Evolutionary conservation across 2,113 vertebrate species (phyloP), one percentile per base, ranked within the genome.

Genomic region (Clarias magur): DNA sequence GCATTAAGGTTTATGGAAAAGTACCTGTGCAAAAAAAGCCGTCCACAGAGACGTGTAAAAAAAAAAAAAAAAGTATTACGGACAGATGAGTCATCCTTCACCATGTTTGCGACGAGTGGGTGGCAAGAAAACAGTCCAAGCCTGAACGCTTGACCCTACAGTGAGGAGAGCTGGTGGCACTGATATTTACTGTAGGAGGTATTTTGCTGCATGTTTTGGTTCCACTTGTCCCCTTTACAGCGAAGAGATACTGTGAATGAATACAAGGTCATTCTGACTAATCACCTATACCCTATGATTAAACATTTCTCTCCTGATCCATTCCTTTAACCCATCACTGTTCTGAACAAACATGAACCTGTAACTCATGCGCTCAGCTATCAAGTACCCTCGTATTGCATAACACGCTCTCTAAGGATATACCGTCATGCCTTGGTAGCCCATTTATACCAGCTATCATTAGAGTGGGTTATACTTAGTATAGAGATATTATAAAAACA

Each of bases 51-150:
- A 54, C 16, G 16, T 72, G 17, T 3, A 67, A 25, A 48, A 70
- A 16, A 12, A 48, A 70, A 16, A 12, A 53, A 53, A 76, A 57
- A 79, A 34, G 0, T 21, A 59, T 34, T 60, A 59, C 13, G 54
- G 56, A 80, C n/a, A 59, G 56, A 62, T 62, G 79, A 81, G 57
- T 62, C 57, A 81, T 81, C 21, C 30, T 62, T 81, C 19, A 80
- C 57, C 19, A 42, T 81, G 79, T 62, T 42, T 62, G 30, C 13
- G 21, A 81, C 57, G 62, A 81, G 57, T 62, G 30, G 79, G 79
- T 25, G 57, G 57, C 27, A 62, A 80, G 19, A 81, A 23, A 42
- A 25, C 34, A 15, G 30, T 23, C 30, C 57, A 42, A 62, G 34
- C 5, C 30, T 81, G 79, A 62, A 62, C 25, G 30, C 30, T 81